These are phyloP conservation scores for Drosophila yakuba DNA, from an alignment of 1,140 invertebrate genomes.

Conservation along the genomic window DNA sequence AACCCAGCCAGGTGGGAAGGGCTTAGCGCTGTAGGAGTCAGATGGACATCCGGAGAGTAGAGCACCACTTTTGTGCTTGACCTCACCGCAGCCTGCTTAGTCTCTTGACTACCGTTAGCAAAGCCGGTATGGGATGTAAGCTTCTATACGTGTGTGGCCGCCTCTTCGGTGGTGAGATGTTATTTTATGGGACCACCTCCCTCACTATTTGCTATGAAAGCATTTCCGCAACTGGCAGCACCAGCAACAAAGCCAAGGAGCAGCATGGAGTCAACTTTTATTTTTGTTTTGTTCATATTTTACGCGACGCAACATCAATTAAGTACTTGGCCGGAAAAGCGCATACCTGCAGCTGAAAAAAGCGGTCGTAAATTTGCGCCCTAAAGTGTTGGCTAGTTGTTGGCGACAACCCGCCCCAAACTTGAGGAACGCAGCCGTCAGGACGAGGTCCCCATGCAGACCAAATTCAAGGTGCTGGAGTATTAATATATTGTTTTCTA, in stretches of 20 bases:
- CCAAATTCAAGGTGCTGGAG: slow-evolving; percentile 58
- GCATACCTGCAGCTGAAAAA: slow-evolving; percentile 82
- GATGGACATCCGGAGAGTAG: slow-evolving; percentile 59
- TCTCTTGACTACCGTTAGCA: slow-evolving; percentile 63
- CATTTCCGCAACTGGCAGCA: slow-evolving; percentile 74
- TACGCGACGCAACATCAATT: slow-evolving; percentile 83
- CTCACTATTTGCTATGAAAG: slow-evolving; percentile 78
- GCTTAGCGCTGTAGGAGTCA: too few relatives aligned
- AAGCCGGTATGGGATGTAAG: not conserved
- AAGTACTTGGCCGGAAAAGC: slow-evolving; percentile 81
- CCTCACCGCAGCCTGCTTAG: slow-evolving; percentile 70
- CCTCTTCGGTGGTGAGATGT: slow-evolving; percentile 41
- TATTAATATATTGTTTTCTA: slow-evolving; percentile 46
- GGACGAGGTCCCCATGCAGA: slow-evolving; percentile 18
- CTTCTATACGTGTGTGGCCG: slow-evolving; percentile 25
- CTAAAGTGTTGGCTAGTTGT: slow-evolving; percentile 73
- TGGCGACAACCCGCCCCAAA: slow-evolving; percentile 7
- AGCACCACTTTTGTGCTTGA: slow-evolving; percentile 78
- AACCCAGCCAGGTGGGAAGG: slow-evolving; percentile 1
- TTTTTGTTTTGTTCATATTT: slow-evolving; percentile 84
- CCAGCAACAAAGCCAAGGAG: slow-evolving; percentile 34
- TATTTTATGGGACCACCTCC: slow-evolving; percentile 61
- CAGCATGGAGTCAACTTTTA: slow-evolving; percentile 74
- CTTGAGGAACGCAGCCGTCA: not conserved
- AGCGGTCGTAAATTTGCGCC: slow-evolving; percentile 77